These are phyloP conservation scores for Sitobion miscanthi DNA, from an alignment of 1,140 invertebrate genomes.

Conservation along the genomic window DNA sequence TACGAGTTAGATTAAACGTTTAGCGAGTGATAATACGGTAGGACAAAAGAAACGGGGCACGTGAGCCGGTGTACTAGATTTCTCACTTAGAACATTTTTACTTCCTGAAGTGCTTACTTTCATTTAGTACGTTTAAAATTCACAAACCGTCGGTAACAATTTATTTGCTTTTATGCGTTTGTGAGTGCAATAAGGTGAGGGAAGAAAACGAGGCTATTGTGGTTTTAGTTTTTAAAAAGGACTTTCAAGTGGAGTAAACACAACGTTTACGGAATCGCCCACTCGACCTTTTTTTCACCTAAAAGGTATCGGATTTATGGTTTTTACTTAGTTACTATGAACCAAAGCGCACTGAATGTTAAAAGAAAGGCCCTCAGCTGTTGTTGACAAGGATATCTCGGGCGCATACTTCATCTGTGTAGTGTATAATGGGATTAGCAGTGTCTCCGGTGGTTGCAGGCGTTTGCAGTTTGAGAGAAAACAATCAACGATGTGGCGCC, in stretches of 20 bases:
- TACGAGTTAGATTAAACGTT: neutral
- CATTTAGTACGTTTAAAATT: neutral
- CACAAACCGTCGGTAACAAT: slow-evolving; percentile 17
- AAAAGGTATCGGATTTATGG: slow-evolving; percentile 47
- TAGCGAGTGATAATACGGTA: neutral
- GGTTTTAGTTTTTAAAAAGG: slow-evolving; percentile 44
- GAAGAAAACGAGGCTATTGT: neutral
- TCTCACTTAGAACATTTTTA: slow-evolving; percentile 5
- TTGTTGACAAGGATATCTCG: slow-evolving; percentile 2
- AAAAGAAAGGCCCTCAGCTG: neutral
- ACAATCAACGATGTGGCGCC: slow-evolving; percentile 32
- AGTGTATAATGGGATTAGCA: slow-evolving; percentile 17
- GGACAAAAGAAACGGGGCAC: neutral
- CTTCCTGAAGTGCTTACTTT: neutral
- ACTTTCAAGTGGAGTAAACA: slow-evolving; percentile 9
- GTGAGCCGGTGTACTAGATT: neutral
- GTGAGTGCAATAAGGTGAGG: neutral
- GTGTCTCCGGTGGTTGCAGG: neutral
- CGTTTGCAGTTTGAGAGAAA: slow-evolving; percentile 26
- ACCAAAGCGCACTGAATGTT: neutral
- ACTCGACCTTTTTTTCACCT: slow-evolving; percentile 37
- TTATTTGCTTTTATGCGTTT: slow-evolving; percentile 30
- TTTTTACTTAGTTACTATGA: slow-evolving; percentile 16
- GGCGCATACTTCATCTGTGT: neutral
- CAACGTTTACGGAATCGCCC: slow-evolving; percentile 34